Evolutionary conservation across 2,888 invertebrate species (phyloP), one percentile per base, ranked within the genome.

Genomic region (Pollenia amentaria): DNA sequence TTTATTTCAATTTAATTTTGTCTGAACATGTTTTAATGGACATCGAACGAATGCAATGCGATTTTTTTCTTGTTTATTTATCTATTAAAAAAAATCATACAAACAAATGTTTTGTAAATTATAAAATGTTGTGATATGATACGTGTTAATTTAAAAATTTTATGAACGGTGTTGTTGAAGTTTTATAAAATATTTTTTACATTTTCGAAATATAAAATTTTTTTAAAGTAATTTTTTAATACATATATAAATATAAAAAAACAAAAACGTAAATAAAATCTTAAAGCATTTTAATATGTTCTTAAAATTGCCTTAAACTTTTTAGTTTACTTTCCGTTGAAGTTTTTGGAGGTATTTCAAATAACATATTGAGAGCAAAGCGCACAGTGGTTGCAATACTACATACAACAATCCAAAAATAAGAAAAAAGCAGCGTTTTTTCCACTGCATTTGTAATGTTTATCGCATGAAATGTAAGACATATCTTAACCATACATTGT

Each of bases 1-100:
- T 69, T 7, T 9, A 29, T 57, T n/a, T 78, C 1, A 67, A 40
- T 57, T 57, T 78, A 40, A 51, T 51, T 69, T 69, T 7, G 14
- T 42, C 21, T 55, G 65, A 65, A 55, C 65, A 77, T 55, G 55
- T 77, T 77, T 67, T 51, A 65, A 77, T 77, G 38, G 55, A 77
- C 55, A 67, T 12, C 18, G 38, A 67, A 67, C 11, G 44, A 67
- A 46, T 38, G 46, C 16, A 77, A 67, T 67, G 0, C 9, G 21
- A 16, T 40, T 40, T 16, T n/a, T 51, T 21, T 67, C 21, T 21
- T 29, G 18, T 42, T 46, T 48, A 29, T 73, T 46, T 11, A n/a
- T 55, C 7, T 42, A 3, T 60, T 9, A 16, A 38, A 65, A 53
- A 76, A 75, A 46, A 55, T 67, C 11, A 57, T 7, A 67, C 18